A percentile compares a stretch with the other conserved stretches of the same genome.
Evolutionary conservation across 2,888 invertebrate genomes (phyloP).

Genomic region (Metellina segmentata): DNA sequence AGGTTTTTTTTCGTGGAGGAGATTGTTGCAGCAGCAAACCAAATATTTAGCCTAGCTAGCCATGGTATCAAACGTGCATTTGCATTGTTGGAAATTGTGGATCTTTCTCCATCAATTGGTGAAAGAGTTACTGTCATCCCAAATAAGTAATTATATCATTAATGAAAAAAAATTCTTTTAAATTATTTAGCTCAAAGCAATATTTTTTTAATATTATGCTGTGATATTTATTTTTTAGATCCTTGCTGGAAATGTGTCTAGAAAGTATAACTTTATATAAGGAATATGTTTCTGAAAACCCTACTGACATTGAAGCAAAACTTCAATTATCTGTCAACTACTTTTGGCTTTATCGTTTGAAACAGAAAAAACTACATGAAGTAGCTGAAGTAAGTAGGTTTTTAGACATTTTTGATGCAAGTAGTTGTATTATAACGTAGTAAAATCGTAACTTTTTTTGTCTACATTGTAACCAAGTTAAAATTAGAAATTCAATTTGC

Average conservation of each 20-base stretch:
- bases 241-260: constrained; percentile 42
- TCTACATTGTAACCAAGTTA: too few relatives aligned
- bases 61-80: neutral
- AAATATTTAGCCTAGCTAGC: constrained; percentile 27
- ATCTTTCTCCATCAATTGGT: neutral
- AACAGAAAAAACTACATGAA: constrained; percentile 27
- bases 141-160: constrained; percentile 60
- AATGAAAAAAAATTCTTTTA: too few relatives aligned
- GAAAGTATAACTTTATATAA: constrained; percentile 52
- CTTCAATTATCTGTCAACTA: constrained; percentile 55
- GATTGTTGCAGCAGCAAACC: neutral
- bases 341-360: constrained; percentile 64
- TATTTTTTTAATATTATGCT: neutral
- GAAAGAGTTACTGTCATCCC: constrained; percentile 22
- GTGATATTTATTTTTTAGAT: constrained; percentile 31
- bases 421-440: too few relatives aligned
- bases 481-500: too few relatives aligned
- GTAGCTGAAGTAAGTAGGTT: constrained; percentile 39
- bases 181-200: neutral
- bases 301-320: constrained; percentile 46
- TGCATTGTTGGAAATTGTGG: constrained; percentile 32
- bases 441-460: too few relatives aligned
- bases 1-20: constrained; percentile 35
- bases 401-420: neutral
- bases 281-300: constrained; percentile 24